Evolutionary conservation across 2,797 vertebrate species (phyloP), one percentile per base, ranked within the genome.

Genomic region (Gymnothorax reevesii): DNA sequence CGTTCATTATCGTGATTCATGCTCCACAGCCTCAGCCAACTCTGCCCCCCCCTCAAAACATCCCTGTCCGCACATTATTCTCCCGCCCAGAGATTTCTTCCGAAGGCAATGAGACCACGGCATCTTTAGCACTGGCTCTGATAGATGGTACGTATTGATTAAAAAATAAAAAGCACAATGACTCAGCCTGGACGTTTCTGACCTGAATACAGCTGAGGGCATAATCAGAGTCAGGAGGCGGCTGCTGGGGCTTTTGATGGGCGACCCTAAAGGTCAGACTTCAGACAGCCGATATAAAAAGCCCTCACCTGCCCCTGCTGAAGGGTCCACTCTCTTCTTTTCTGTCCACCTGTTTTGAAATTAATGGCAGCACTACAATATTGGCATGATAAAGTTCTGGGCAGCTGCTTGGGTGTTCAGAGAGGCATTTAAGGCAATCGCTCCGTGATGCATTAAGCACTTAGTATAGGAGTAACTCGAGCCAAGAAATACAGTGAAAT

Each of bases 1-100:
- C 87, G 83, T 83, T 91, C 87, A 83, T 91, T 91, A 88, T 15
- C 10, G 75, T 85, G 87, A 87, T 85, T 87, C 73, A 87, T 87
- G 33, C 27, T 49, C 77, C 57, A 49, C 71, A 84, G 64, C 52
- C 62, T 22, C 60, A 52, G 83, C 83, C 83, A 80, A 10, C 52
- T 7, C 49, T 13, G 49, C 33, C 66, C 59, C 88, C 20, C 62
- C 87, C 87, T 87, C 2, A 0, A 7, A 87, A 88, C 89, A 88
- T 85, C 88, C 91, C 89, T 86, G 17, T 5, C 91, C 73, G 88
- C 91, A 87, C 87, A 92, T 64, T 86, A 86, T 57, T 71, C 64
- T 33, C 77, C 83, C 57, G 12, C 69, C 52, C 42, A 77, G 42
- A 77, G 73, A 15, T 77, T 77, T 73, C 25, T 59, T 60, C 57